Percentiles rank a stretch among this genome's conserved stretches.
Evolutionary conservation across 2,113 vertebrate genomes (phyloP).

Genomic region (Antennarius striatus): DNA sequence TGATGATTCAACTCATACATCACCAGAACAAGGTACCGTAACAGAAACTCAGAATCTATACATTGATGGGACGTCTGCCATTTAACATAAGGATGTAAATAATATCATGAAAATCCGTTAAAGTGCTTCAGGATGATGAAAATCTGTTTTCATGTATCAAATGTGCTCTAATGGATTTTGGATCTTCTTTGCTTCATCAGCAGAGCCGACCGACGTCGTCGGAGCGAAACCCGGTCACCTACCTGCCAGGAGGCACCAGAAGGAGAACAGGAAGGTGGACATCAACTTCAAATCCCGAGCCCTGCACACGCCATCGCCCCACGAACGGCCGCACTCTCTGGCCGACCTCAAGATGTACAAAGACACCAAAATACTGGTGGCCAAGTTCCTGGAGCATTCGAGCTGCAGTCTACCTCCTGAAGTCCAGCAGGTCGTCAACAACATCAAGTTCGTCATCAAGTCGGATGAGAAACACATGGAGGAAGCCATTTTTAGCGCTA

Average conservation of each 20-base stretch:
- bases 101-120: neutral
- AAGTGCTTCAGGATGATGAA: neutral
- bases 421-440: slow-evolving; percentile 90
- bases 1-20: slow-evolving; percentile 62
- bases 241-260: slow-evolving; percentile 72
- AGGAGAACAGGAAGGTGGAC: slow-evolving; percentile 75
- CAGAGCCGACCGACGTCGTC: slow-evolving; percentile 64
- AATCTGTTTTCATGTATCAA: neutral
- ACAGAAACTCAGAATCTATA: neutral
- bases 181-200: slow-evolving; percentile 25
- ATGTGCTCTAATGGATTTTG: neutral
- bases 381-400: slow-evolving; percentile 94
- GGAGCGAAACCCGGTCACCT: slow-evolving; percentile 66
- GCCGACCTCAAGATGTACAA: slow-evolving; percentile 92
- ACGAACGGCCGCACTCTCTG: slow-evolving; percentile 85
- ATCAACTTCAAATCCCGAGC: slow-evolving; percentile 79
- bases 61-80: neutral
- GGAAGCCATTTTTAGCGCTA: slow-evolving; percentile 90
- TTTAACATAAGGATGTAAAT: neutral
- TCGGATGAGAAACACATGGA: slow-evolving; percentile 91
- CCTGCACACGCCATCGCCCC: slow-evolving; percentile 66
- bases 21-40: slow-evolving; percentile 76
- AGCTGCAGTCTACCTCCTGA: slow-evolving; percentile 89
- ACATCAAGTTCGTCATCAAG: slow-evolving; percentile 87
- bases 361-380: slow-evolving; percentile 93